A percentile compares a stretch with the other conserved stretches of the same genome.
phyloP scores from a whole-genome alignment of 2,113 vertebrate genomes.

The Zosterops lateralis region DNA sequence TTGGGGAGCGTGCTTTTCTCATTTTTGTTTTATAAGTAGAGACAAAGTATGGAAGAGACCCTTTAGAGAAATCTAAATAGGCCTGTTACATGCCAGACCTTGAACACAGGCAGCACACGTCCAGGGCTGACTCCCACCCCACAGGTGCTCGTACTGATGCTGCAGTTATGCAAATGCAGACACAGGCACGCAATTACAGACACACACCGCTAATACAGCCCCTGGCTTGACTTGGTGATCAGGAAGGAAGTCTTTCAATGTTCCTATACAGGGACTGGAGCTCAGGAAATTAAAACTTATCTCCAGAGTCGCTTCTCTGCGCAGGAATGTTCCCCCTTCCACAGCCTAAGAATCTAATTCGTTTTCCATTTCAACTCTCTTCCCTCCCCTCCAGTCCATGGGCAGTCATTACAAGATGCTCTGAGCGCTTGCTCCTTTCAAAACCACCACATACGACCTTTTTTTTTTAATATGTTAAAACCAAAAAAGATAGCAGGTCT shows the following conservation, averaged over 20 bases:
- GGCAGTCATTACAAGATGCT: slow-evolving; percentile 10
- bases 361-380: slow-evolving; percentile 34
- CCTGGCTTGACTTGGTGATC: slow-evolving; percentile 36
- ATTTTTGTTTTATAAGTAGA: neutral
- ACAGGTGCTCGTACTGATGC: neutral
- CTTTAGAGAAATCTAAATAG: neutral
- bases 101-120: neutral
- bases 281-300: slow-evolving; percentile 66
- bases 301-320: slow-evolving; percentile 48
- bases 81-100: neutral
- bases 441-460: neutral
- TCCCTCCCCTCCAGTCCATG: neutral
- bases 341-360: slow-evolving; percentile 31
- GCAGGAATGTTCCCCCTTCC: slow-evolving; percentile 52
- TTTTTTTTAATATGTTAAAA: neutral
- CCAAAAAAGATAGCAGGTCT: neutral
- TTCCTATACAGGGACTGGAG: slow-evolving; percentile 34
- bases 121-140: neutral
- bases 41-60: neutral
- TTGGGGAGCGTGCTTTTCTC: neutral
- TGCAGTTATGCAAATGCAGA: neutral
- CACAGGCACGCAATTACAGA: neutral
- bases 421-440: neutral
- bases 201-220: neutral
- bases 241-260: slow-evolving; percentile 61